Base-by-base conservation (phyloP, 2,888 invertebrate genomes). In the Ormyrus pomaceus region DNA sequence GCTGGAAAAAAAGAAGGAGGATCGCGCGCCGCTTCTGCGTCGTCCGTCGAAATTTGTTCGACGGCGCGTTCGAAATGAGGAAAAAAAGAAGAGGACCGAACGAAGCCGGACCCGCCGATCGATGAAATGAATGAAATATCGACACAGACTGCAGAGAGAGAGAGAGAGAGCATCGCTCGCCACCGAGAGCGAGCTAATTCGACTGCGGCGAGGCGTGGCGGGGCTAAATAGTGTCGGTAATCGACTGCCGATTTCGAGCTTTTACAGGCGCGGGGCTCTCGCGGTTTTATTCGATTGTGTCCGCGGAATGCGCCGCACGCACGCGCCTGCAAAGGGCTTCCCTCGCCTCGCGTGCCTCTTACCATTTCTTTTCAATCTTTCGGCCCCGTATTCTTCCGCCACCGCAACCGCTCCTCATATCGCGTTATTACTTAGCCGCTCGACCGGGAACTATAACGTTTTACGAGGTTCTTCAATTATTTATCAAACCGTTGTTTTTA, bases 61-160 rank as follows among this genome's bases (percentile, higher is more conserved):
- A 19, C 19, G 19, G 19, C 19, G 19, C 59, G 13, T 56, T n/a
- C 2, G n/a, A 5, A 56, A n/a, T n/a, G 56, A n/a, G 56, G 10
- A 56, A 56, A 56, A 56, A 56, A 56, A 5, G 11, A n/a, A 56
- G 6, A 56, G 56, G 6, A 56, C 1, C 11, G n/a, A n/a, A 56
- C 56, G n/a, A 61, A 61, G 34, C 61, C 6, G 46, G 46, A 5
- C 48, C 19, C 65, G 6, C 0, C 48, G 62, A 46, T 65, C 50
- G 19, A 65, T 50, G 65, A 65, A 65, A 45, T 46, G 55, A 46
- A 46, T 46, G 69, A 56, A 56, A 69, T 46, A 56, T 46, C 68
- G 51, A 50, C 50, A 7, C n/a, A 11, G n/a, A 34, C 13, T 65
- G 64, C 45, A 10, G 66, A 7, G n/a, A n/a, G n/a, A n/a, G n/a